phyloP scores from a whole-genome alignment of 37 sponge, comb jelly and placozoan species.

The Ephydatia muelleri region DNA sequence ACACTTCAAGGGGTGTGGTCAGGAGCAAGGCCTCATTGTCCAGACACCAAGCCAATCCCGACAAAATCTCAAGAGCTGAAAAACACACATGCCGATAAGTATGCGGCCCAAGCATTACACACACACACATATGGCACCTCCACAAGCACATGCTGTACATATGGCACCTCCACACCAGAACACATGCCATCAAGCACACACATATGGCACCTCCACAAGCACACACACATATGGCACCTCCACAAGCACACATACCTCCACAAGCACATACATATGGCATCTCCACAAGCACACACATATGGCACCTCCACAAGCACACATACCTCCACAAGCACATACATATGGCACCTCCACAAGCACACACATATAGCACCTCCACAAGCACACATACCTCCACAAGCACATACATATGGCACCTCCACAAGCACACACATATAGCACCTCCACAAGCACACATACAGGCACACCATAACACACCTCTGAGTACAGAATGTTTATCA shows the following conservation, averaged over 20 bases:
- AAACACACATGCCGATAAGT: neutral
- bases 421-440: neutral
- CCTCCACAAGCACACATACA: neutral
- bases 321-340: neutral
- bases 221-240: neutral
- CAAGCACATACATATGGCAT: neutral
- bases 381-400: neutral
- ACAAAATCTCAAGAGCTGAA: slow-evolving; percentile 44
- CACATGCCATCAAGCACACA: neutral
- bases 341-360: too few species aligned
- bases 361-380: neutral
- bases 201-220: too few species aligned
- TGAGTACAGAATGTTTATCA: slow-evolving; percentile 12
- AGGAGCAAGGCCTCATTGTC: slow-evolving; percentile 22
- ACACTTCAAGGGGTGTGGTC: slow-evolving; percentile 23
- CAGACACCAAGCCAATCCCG: slow-evolving; percentile 34
- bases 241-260: neutral
- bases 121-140: neutral
- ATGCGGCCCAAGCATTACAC: neutral
- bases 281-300: slow-evolving; percentile 5
- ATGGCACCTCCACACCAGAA: neutral
- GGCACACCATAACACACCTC: slow-evolving; percentile 12
- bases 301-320: neutral
- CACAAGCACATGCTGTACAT: neutral
- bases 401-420: neutral